These are phyloP conservation scores for Acholoe squamosa DNA, from an alignment of 2,888 invertebrate species.

Conservation along the genomic window DNA sequence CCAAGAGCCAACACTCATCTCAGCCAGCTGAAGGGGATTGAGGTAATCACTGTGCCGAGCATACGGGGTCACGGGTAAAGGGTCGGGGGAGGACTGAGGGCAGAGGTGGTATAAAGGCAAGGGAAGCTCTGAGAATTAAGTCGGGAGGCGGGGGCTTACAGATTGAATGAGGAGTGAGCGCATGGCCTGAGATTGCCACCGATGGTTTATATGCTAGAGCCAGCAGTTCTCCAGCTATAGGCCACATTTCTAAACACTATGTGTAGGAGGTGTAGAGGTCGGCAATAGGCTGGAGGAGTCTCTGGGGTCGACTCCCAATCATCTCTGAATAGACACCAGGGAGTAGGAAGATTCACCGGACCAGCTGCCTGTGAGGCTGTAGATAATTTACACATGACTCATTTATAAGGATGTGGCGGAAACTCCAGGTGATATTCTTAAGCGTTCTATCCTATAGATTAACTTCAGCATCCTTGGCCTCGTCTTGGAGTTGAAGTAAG, in stretches of 20 bases:
- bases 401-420: neutral
- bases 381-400: neutral
- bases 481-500: no score
- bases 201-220: neutral
- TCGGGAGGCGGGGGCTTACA: neutral
- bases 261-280: conserved; percentile 10
- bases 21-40: no score
- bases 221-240: neutral
- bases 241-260: conserved; percentile 7
- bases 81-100: no score
- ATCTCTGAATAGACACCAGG: conserved; percentile 21
- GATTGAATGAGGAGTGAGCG: neutral
- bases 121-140: no score
- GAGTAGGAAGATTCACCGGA: neutral
- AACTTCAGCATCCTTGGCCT: neutral
- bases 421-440: conserved; percentile 2
- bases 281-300: conserved; percentile 14
- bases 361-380: neutral
- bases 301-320: neutral
- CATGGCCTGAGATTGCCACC: neutral
- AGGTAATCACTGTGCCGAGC: no score
- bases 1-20: no score
- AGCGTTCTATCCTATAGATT: neutral
- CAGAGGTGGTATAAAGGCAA: no score
- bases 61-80: no score